These are phyloP conservation scores for Trichonephila inaurata DNA, from an alignment of 1,140 invertebrate species.

Conservation along the genomic window DNA sequence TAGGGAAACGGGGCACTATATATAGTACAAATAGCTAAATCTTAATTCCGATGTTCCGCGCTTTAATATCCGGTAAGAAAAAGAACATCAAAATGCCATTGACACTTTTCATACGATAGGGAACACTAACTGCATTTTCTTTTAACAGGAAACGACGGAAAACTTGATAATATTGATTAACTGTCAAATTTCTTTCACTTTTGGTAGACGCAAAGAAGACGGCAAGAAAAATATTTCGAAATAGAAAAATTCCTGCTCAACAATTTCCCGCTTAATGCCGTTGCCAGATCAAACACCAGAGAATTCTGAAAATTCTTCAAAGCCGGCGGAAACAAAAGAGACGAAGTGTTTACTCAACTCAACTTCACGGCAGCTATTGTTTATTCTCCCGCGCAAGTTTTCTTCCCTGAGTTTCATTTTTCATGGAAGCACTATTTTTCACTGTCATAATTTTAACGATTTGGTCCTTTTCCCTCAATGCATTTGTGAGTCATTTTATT, in stretches of 20 bases:
- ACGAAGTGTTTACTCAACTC: constrained; percentile 69
- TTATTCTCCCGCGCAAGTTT: constrained; percentile 64
- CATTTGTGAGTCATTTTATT: constrained; percentile 67
- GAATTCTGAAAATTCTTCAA: constrained; percentile 46
- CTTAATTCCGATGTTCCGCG: neutral
- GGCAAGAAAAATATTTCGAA: constrained; percentile 9
- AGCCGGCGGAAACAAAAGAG: constrained; percentile 45
- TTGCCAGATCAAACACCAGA: constrained; percentile 58
- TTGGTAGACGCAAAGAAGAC: constrained; percentile 11
- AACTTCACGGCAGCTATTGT: constrained; percentile 53
- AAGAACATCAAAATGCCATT: neutral
- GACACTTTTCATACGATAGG: neutral
- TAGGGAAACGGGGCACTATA: too few relatives aligned
- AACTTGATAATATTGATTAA: constrained; percentile 69
- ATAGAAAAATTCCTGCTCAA: constrained; percentile 52
- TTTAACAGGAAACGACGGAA: constrained; percentile 26
- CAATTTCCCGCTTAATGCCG: constrained; percentile 65
- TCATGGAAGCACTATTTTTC: constrained; percentile 61
- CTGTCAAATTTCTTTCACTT: constrained; percentile 52
- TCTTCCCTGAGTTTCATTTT: constrained; percentile 65
- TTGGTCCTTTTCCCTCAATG: constrained; percentile 55
- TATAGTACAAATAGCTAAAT: neutral
- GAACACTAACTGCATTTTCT: constrained; percentile 46
- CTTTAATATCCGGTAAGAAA: constrained; percentile 4
- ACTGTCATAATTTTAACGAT: constrained; percentile 74